These are phyloP conservation scores for Leucoraja erinaceus DNA, from an alignment of 2,113 vertebrate species.

Conservation along the genomic window DNA sequence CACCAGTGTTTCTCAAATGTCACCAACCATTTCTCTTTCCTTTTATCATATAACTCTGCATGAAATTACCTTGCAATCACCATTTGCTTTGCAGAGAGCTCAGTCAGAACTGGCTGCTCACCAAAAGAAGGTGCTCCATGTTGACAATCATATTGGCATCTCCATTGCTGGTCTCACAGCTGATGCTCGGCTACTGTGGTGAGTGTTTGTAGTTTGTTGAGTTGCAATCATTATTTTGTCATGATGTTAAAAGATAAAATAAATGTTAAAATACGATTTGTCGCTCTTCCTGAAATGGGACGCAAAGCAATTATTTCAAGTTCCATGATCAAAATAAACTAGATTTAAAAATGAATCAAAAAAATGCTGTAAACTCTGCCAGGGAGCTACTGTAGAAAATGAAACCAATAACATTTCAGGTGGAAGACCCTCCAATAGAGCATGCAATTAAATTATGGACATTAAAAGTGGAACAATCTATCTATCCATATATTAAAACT, in stretches of 20 bases:
- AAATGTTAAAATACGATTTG: not conserved
- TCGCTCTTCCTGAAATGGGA: not conserved
- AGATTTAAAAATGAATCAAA: not conserved
- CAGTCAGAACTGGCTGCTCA: constrained; percentile 96
- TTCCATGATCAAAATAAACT: not conserved
- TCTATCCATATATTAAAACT: too few species aligned
- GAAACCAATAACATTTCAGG: too few species aligned
- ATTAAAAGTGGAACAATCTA: not conserved
- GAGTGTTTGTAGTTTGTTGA: constrained; percentile 44
- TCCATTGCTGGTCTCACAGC: constrained; percentile 96
- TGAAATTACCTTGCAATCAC: not conserved
- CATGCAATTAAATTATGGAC: not conserved
- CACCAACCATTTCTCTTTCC: not conserved
- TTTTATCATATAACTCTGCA: not conserved
- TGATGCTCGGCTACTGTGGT: constrained; percentile 92
- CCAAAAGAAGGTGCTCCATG: constrained; percentile 98
- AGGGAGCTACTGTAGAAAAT: too few species aligned
- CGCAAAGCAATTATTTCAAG: not conserved
- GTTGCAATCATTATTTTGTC: not conserved
- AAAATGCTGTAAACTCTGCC: too few species aligned
- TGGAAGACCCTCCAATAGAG: too few species aligned
- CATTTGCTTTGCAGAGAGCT: constrained; percentile 69
- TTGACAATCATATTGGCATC: constrained; percentile 94
- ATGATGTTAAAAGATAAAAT: not conserved
- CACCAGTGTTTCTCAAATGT: not conserved